These are phyloP conservation scores for Phaethon lepturus DNA, from an alignment of 2,113 vertebrate species.

Conservation along the genomic window DNA sequence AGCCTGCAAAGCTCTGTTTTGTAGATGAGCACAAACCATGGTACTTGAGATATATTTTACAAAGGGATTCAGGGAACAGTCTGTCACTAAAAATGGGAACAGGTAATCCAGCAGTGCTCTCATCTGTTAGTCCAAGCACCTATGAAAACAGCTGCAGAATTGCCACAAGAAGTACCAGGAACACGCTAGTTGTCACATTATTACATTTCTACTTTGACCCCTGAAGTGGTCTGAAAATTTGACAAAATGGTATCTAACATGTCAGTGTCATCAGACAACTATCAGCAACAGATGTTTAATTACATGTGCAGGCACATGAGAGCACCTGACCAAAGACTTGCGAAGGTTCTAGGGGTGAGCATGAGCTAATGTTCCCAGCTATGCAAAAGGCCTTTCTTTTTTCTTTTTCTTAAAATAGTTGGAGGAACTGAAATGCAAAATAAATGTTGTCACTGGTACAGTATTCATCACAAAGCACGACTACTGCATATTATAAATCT, in stretches of 20 bases:
- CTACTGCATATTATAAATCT: background rate
- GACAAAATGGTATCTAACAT: rapidly evolving
- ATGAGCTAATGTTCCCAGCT: background rate
- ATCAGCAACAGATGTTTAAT: background rate
- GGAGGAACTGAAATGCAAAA: background rate
- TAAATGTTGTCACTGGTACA: background rate
- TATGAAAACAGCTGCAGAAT: background rate
- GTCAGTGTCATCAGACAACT: background rate
- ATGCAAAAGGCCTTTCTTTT: background rate
- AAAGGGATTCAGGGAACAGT: background rate
- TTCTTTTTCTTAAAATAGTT: background rate
- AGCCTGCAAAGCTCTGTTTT: background rate
- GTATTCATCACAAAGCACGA: background rate
- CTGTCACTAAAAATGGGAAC: background rate
- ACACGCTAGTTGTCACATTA: rapidly evolving
- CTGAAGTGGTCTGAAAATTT: background rate
- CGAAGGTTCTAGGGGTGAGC: background rate
- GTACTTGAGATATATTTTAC: background rate
- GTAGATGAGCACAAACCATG: rapidly evolving
- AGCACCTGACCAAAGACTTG: background rate
- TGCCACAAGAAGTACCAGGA: background rate
- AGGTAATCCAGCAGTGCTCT: background rate
- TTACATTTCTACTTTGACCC: background rate
- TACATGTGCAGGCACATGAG: rapidly evolving
- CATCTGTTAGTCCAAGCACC: background rate